Evolutionary conservation across 1,140 invertebrate genomes (phyloP), one percentile per base, ranked within the genome.

Genomic region (Aporrectodea caliginosa): DNA sequence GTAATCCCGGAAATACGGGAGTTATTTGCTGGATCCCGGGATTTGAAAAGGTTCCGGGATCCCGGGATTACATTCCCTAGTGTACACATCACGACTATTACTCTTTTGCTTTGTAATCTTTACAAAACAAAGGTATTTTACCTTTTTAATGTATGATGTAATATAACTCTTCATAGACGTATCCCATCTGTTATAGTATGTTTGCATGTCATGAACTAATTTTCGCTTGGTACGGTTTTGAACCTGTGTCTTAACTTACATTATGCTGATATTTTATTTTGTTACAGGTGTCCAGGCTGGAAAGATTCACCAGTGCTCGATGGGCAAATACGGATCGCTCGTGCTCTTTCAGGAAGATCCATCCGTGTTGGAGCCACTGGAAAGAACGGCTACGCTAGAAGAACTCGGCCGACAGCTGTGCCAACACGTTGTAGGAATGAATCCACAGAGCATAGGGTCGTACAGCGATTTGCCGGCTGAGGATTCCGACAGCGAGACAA

Each of bases 381-480:
- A 76, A 78, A 29, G 30, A 72, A 33, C 31, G 30, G n/a, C 75
- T 16, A n/a, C 88, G 2, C 85, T 91, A 32, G 87, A 91, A 27
- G 80, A 90, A 70, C 84, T 95, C 12, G 92, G 92, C 29, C 90
- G 90, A 79, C 92, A 94, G 85, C 85, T 96, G 12, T 96, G 95
- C 87, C 95, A 97, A 85, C 96, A 98, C 85, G 92, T 98, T 83
- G 94, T 98, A 69, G 95, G 95, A 29, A 93, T 96, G 92, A 94
- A 94, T 84, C 95, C 95, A 0, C 79, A 77, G 74, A 80, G 12
- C 75, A 81, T 69, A 27, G 85, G 90, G 78, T 91, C 92, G 83
- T 83, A 90, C 75, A 92, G 94, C 82, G 92, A 94, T 30, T 93
- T 94, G 89, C 90, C 88, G 0, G 79, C 71, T 73, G 71, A 78